These are phyloP conservation scores for Gandaritis pyraliata DNA, from an alignment of 2,888 invertebrate species.

Conservation along the genomic window DNA sequence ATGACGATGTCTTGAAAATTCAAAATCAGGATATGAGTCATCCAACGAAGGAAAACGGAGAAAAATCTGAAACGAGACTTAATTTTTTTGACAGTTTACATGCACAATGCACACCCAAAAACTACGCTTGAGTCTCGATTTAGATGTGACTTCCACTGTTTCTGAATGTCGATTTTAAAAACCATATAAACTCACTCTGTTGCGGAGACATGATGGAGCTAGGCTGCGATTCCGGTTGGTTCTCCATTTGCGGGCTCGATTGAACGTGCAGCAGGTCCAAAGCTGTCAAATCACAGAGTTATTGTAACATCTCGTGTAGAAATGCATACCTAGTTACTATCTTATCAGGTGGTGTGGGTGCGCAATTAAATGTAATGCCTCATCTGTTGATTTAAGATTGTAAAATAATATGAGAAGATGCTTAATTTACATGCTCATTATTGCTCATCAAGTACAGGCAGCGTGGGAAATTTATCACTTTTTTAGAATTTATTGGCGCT, in stretches of 20 bases:
- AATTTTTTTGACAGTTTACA: too few relatives aligned
- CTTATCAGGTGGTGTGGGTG: conserved; percentile 45
- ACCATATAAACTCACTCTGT: conserved; percentile 68
- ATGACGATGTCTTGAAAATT: too few relatives aligned
- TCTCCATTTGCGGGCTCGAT: conserved; percentile 78
- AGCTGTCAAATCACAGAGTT: conserved; percentile 72
- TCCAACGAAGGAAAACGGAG: too few relatives aligned
- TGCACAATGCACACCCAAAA: too few relatives aligned
- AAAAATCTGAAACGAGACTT: too few relatives aligned
- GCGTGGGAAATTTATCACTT: too few relatives aligned
- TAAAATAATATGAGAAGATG: conserved; percentile 5
- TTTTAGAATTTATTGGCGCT: too few relatives aligned
- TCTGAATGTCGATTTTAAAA: not conserved
- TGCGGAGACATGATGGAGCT: conserved; percentile 77
- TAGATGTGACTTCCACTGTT: too few relatives aligned
- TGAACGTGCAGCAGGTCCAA: conserved; percentile 87
- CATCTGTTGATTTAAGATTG: conserved; percentile 22
- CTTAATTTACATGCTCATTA: too few relatives aligned
- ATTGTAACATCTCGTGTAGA: conserved; percentile 9
- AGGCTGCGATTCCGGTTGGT: conserved; percentile 71
- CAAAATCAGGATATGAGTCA: too few relatives aligned
- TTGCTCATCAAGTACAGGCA: not conserved
- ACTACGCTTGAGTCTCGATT: too few relatives aligned
- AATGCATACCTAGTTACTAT: conserved; percentile 36
- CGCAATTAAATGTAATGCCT: conserved; percentile 31